phyloP scores from a whole-genome alignment of 2,797 vertebrate genomes.

The Synaphobranchus kaupii region DNA sequence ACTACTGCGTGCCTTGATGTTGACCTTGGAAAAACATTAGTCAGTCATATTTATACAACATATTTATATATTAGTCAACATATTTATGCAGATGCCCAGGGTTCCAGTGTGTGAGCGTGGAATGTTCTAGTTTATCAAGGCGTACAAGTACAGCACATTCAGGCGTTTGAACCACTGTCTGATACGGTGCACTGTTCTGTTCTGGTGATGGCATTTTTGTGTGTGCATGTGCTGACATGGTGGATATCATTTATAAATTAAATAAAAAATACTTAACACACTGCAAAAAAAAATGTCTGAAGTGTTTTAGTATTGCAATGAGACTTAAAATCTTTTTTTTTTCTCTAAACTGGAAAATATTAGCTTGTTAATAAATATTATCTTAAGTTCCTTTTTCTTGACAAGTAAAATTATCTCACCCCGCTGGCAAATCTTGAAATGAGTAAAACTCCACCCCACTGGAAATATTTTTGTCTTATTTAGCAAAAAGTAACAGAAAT shows the following conservation, averaged over 20 bases:
- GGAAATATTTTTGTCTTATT: no score
- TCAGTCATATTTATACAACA: neutral
- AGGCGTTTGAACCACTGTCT: constrained; percentile 6
- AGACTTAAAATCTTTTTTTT: no score
- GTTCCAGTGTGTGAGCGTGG: constrained; percentile 10
- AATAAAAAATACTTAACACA: no score
- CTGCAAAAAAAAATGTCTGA: no score
- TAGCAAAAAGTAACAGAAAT: no score
- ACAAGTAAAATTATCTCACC: no score
- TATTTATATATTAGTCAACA: neutral
- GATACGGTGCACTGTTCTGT: neutral
- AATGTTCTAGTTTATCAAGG: neutral
- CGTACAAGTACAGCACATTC: neutral
- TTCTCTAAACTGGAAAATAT: no score
- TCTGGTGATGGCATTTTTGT: neutral
- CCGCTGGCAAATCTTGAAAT: no score
- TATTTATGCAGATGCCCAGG: neutral
- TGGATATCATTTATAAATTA: constrained; percentile 5
- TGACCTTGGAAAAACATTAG: neutral
- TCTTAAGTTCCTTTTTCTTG: no score
- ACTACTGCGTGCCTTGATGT: neutral
- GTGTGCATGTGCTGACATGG: neutral
- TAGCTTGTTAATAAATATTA: no score
- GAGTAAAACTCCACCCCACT: no score
- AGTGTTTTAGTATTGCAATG: no score